Percentiles rank a stretch among this genome's conserved stretches.
Evolutionary conservation across 2,113 vertebrate genomes (phyloP).

Genomic region (Corvus hawaiiensis): DNA sequence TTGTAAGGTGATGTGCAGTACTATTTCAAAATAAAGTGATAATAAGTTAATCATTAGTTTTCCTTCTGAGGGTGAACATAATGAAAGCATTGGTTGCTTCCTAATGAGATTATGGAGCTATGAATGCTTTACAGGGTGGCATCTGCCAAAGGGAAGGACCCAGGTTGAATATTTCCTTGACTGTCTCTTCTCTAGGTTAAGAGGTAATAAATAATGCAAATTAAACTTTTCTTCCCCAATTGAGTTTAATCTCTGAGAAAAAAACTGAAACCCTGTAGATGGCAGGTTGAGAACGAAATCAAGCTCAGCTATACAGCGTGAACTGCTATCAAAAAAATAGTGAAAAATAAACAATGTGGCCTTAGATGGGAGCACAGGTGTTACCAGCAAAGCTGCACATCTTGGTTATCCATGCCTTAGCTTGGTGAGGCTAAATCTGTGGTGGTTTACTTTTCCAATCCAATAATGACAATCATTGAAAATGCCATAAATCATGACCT

Average conservation of each 20-base stretch:
- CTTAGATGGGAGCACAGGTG: fast-evolving
- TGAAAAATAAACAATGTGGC: background rate
- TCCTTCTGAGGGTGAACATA: background rate
- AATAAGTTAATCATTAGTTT: conserved; percentile 32
- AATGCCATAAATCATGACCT: background rate
- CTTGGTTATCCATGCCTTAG: background rate
- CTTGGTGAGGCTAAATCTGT: background rate
- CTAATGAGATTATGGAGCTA: background rate
- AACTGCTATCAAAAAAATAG: background rate
- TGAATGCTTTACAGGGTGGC: background rate
- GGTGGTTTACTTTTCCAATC: background rate
- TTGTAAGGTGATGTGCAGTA: conserved; percentile 43
- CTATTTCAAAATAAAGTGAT: conserved; percentile 50
- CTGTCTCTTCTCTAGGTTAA: background rate
- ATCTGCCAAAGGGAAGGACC: background rate
- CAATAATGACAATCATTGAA: background rate
- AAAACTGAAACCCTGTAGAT: background rate
- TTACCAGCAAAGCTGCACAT: fast-evolving
- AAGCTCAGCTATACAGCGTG: background rate
- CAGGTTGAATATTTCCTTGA: background rate
- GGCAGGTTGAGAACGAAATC: background rate
- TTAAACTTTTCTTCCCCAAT: background rate
- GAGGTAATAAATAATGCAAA: background rate
- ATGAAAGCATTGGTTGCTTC: background rate
- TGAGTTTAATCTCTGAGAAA: background rate